A percentile compares a stretch with the other conserved stretches of the same genome.
Evolutionary conservation across 2,797 vertebrate species (phyloP).

Genomic region (Ctenopoma multispine): DNA sequence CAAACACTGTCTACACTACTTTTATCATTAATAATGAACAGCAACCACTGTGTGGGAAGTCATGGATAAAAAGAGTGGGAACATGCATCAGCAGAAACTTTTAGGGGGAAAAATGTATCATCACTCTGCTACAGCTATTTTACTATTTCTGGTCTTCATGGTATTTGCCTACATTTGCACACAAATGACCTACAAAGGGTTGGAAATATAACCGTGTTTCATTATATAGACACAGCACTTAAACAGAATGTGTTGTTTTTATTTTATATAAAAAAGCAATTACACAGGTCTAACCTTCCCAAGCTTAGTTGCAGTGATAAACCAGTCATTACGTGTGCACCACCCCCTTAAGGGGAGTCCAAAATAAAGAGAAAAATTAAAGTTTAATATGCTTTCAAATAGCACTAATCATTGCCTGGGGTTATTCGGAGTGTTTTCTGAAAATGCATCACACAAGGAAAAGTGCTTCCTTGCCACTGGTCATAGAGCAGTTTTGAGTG

Average conservation of each 20-base stretch:
- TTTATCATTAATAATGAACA: conserved; percentile 54
- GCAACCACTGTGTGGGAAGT: conserved; percentile 27
- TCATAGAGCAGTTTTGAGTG: conserved; percentile 16
- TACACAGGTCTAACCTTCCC: conserved; percentile 10
- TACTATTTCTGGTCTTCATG: conserved; percentile 1
- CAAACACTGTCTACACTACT: conserved; percentile 20
- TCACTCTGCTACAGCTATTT: conserved; percentile 17
- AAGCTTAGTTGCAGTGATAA: background rate
- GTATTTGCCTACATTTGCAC: conserved; percentile 20
- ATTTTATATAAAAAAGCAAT: conserved; percentile 24
- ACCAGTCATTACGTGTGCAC: background rate
- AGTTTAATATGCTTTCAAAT: conserved; percentile 34
- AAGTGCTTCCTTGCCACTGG: conserved; percentile 14
- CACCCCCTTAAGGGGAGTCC: background rate
- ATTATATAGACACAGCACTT: background rate
- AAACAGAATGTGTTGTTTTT: background rate
- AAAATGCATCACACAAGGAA: conserved; percentile 17
- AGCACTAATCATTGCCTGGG: conserved; percentile 25
- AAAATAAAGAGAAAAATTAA: conserved; percentile 35
- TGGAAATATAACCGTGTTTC: conserved; percentile 13
- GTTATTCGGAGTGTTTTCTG: conserved; percentile 8
- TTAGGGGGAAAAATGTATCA: conserved; percentile 12
- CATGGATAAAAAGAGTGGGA: conserved; percentile 15
- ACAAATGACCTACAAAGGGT: conserved; percentile 24
- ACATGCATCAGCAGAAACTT: conserved; percentile 21